Evolutionary conservation across 2,113 vertebrate species (phyloP), one percentile per base, ranked within the genome.

Genomic region (Clarias batrachus): DNA sequence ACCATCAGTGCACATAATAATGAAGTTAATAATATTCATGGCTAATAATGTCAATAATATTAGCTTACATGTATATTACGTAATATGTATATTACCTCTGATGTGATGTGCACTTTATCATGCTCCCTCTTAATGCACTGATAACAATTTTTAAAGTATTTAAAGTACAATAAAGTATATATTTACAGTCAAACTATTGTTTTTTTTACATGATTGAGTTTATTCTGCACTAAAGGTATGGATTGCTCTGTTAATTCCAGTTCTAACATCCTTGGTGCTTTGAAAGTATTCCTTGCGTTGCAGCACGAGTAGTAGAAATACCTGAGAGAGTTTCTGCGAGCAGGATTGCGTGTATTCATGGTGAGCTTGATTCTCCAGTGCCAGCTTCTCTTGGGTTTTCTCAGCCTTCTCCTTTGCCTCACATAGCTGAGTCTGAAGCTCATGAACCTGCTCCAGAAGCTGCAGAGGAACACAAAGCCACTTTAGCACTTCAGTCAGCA

Each of bases 321-420:
- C 98, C 96, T 98, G 97, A 89, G 94, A 93, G 89, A 99, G 92
- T 93, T 94, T 97, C 93, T 96, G 96, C 3, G 94, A 95, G 92
- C 95, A 96, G 91, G 90, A 94, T 30, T 96, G 94, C 19, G 95
- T 92, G 86, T 96, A 95, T 0, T 97, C 96, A 88, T 94, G 95
- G 86, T 95, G 95, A 54, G 95, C 92, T 89, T 95, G 94, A 85
- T 92, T 95, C 90, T 97, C 96, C 90, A 96, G 94, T 0, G 95
- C 94, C 56, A 97, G 94, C 89, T 97, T 96, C 90, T 96, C 96
- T 90, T 96, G 95, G 76, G 95, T 92, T 63, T 93, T 93, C 48
- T 91, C 90, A 76, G 95, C 92, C 27, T 94, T 96, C 90, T 97
- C 96, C 0, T 96, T 95, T 33, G 93, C 96, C 87, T 97, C 95